Evolutionary conservation across 2,797 vertebrate genomes (phyloP).

Genomic region (Chloroceryle amazona): DNA sequence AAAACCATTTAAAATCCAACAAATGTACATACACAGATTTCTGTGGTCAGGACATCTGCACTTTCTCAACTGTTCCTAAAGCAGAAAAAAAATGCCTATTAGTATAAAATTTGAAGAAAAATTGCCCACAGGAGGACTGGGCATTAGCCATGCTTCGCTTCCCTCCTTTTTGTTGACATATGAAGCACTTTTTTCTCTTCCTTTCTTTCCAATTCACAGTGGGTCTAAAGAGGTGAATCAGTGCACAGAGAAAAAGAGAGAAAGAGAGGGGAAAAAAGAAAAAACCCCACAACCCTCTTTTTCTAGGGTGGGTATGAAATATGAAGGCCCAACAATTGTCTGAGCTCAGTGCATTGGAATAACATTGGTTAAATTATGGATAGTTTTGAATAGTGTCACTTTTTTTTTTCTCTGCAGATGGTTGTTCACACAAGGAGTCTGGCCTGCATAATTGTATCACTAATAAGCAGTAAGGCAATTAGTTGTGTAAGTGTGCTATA

Average conservation of each 20-base stretch:
- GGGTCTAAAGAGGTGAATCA: conserved; percentile 86
- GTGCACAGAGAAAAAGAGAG: conserved; percentile 79
- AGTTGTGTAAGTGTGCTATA: conserved; percentile 98
- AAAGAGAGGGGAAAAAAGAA: conserved; percentile 23
- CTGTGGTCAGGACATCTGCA: conserved; percentile 79
- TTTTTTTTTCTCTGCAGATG: conserved; percentile 91
- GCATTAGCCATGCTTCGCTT: conserved; percentile 85
- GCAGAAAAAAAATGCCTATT: conserved; percentile 82
- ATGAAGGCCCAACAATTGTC: conserved; percentile 88
- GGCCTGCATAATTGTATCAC: conserved; percentile 98
- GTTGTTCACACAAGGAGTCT: conserved; percentile 95
- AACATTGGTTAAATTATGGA: conserved; percentile 98
- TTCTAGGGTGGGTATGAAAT: conserved; percentile 91
- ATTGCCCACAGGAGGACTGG: conserved; percentile 82
- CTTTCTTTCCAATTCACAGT: conserved; percentile 85
- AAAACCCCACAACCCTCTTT: conserved; percentile 78
- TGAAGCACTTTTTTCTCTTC: conserved; percentile 81
- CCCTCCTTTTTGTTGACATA: conserved; percentile 82
- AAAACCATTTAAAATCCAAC: conserved; percentile 57
- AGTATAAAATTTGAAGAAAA: conserved; percentile 86
- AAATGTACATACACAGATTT: conserved; percentile 71
- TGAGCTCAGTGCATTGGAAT: conserved; percentile 87
- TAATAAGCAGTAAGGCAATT: conserved; percentile 99
- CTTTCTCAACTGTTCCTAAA: conserved; percentile 84
- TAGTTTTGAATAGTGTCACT: conserved; percentile 94